Evolutionary conservation across 2,113 vertebrate species (phyloP).

Genomic region (Ceratotherium simum): DNA sequence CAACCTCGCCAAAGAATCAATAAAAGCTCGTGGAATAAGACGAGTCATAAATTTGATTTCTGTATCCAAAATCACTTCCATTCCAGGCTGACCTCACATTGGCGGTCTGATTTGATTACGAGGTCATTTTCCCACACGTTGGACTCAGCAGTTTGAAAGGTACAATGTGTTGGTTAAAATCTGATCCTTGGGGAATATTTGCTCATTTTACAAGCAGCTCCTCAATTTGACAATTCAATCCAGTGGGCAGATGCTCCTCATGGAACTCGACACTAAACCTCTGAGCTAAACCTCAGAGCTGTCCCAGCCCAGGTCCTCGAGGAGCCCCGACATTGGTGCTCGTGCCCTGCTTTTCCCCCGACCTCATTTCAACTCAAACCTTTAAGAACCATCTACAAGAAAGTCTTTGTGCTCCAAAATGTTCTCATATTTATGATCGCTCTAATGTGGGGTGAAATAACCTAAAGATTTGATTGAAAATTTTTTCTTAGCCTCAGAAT

Average conservation of each 20-base stretch:
- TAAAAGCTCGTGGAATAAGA: not conserved
- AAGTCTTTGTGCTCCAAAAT: conserved; percentile 21
- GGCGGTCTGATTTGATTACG: conserved; percentile 1
- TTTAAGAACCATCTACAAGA: conserved; percentile 33
- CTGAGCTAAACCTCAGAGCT: not conserved
- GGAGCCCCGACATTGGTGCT: not conserved
- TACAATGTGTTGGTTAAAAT: conserved; percentile 24
- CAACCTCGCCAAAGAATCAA: conserved; percentile 18
- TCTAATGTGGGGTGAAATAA: not conserved
- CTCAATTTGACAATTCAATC: conserved; percentile 41
- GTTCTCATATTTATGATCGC: not conserved
- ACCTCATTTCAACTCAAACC: not conserved
- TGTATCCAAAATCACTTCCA: conserved; percentile 26
- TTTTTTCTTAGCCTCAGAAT: conserved; percentile 29
- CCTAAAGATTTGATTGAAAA: not conserved
- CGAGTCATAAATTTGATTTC: conserved; percentile 48
- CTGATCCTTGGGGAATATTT: conserved; percentile 35
- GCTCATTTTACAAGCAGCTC: conserved; percentile 31
- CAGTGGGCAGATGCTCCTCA: not conserved
- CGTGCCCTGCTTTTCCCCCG: not conserved
- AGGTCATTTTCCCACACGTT: conserved; percentile 34
- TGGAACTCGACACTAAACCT: rapidly evolving
- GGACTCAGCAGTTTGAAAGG: conserved; percentile 31
- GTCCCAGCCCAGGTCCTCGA: not conserved
- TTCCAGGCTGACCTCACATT: conserved; percentile 8